Percentiles rank a stretch among this genome's conserved stretches.
These are phyloP conservation scores for Stenurella melanura DNA, from an alignment of 2,888 invertebrate species.

Conservation along the genomic window DNA sequence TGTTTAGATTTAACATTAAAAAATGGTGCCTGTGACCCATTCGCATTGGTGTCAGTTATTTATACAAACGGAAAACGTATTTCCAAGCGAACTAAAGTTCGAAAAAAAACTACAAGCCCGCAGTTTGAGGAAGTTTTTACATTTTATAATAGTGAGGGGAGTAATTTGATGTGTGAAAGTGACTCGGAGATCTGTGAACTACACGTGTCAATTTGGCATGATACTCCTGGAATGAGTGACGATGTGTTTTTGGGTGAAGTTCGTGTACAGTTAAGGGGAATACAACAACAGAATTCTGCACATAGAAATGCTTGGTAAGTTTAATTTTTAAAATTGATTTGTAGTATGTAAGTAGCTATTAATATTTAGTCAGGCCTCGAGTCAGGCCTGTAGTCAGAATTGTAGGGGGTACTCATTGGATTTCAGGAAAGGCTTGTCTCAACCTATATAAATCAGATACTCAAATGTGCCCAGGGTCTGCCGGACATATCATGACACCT, in stretches of 20 bases:
- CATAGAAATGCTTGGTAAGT: conserved; percentile 85
- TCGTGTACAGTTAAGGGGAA: conserved; percentile 84
- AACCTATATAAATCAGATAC: too few species aligned
- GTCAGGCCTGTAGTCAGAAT: too few species aligned
- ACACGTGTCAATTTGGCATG: conserved; percentile 91
- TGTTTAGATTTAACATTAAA: conserved; percentile 92
- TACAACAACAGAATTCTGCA: conserved; percentile 78
- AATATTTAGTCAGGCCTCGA: too few species aligned
- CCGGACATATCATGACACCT: too few species aligned
- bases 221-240: conserved; percentile 84
- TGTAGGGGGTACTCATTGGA: too few species aligned
- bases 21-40: conserved; percentile 94
- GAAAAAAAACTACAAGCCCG: conserved; percentile 93
- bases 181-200: conserved; percentile 87
- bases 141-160: conserved; percentile 78
- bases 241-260: conserved; percentile 94
- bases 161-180: conserved; percentile 70
- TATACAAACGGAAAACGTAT: conserved; percentile 88
- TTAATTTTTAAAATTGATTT: background rate
- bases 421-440: too few species aligned
- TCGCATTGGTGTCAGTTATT: conserved; percentile 83
- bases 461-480: too few species aligned
- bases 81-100: conserved; percentile 87
- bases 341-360: background rate
- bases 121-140: conserved; percentile 91